phyloP scores from a whole-genome alignment of 1,140 invertebrate genomes.

The Ceratina australensis region DNA sequence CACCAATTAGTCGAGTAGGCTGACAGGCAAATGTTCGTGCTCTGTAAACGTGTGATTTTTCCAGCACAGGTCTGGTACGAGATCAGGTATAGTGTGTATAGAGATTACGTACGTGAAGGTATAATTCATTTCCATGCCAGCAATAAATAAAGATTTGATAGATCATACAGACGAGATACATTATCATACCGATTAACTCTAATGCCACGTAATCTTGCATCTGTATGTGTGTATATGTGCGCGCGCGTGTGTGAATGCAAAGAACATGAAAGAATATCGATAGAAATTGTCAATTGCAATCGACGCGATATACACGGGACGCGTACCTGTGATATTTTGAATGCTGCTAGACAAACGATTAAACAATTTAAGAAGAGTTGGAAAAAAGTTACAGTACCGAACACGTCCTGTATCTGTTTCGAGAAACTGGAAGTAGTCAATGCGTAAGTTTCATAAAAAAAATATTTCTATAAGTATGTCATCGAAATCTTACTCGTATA shows the following conservation, averaged over 20 bases:
- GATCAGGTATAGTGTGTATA: neutral
- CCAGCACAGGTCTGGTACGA: neutral
- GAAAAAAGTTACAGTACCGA: slow-evolving; percentile 75
- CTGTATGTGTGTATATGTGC: too few relatives aligned
- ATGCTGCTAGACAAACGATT: slow-evolving; percentile 80
- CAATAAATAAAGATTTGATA: slow-evolving; percentile 81
- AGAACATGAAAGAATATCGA: neutral
- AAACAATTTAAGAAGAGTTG: slow-evolving; percentile 79
- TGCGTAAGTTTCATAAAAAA: too few relatives aligned
- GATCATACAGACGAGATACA: slow-evolving; percentile 78
- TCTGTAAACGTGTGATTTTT: slow-evolving; percentile 65
- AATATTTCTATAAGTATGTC: neutral
- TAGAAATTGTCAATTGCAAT: neutral
- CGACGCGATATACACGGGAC: neutral
- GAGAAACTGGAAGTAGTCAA: slow-evolving; percentile 58
- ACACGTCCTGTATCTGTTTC: slow-evolving; percentile 66
- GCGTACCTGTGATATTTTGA: slow-evolving; percentile 77
- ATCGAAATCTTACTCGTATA: slow-evolving; percentile 57
- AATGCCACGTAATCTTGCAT: slow-evolving; percentile 70
- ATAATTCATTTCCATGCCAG: slow-evolving; percentile 79
- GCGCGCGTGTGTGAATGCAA: too few relatives aligned
- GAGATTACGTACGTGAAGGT: slow-evolving; percentile 74
- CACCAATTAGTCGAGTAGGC: slow-evolving; percentile 79
- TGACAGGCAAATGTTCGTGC: slow-evolving; percentile 69
- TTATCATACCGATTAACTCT: slow-evolving; percentile 75